These are phyloP conservation scores for Heliconius erato DNA, from an alignment of 2,888 invertebrate species.

Conservation along the genomic window DNA sequence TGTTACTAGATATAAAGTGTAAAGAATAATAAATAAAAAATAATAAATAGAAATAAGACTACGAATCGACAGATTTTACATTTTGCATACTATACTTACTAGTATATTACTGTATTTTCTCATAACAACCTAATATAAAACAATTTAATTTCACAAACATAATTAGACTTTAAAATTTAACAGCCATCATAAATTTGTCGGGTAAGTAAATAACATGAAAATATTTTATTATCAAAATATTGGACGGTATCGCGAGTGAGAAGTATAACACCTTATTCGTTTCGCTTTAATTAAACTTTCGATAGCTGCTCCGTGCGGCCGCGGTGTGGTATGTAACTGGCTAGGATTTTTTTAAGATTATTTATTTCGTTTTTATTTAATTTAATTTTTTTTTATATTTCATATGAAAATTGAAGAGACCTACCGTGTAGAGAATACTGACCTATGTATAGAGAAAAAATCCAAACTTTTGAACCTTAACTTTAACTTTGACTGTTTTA, in stretches of 20 bases:
- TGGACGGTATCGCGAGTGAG: constrained; percentile 59
- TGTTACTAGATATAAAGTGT: too few species aligned
- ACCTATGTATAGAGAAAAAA: too few species aligned
- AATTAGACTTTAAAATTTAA: constrained; percentile 34
- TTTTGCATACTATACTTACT: not conserved
- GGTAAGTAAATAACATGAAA: constrained; percentile 49
- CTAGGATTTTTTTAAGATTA: not conserved
- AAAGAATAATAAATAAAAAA: too few species aligned
- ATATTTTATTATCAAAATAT: constrained; percentile 54
- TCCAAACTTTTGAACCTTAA: too few species aligned
- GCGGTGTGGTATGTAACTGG: constrained; percentile 62
- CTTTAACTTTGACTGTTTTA: too few species aligned
- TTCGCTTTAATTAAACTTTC: constrained; percentile 83
- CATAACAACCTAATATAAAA: constrained; percentile 15
- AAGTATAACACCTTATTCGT: constrained; percentile 82
- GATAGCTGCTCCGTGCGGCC: constrained; percentile 62
- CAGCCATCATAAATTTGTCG: constrained; percentile 26
- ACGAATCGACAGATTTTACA: too few species aligned
- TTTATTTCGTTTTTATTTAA: not conserved
- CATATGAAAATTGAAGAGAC: not conserved
- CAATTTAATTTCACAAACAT: constrained; percentile 18
- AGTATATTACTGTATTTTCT: not conserved
- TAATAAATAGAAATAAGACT: too few species aligned
- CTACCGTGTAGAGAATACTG: too few species aligned
- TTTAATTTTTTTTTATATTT: not conserved